Evolutionary conservation across 1,140 invertebrate genomes (phyloP).

Genomic region (Polypedilum vanderplanki): DNA sequence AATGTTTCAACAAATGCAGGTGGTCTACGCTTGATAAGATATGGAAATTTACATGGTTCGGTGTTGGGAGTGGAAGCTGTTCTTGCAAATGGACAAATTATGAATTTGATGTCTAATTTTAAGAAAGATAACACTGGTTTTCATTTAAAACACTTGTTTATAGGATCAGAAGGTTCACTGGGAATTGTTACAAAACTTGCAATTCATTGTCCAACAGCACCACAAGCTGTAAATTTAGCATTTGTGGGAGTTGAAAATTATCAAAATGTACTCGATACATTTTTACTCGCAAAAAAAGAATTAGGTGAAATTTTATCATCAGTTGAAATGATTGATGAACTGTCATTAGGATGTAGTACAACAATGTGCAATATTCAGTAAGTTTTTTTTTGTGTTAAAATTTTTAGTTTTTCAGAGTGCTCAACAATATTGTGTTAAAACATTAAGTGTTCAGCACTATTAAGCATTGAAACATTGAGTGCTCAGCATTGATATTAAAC

Average conservation of each 20-base stretch:
- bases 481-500: too few species aligned
- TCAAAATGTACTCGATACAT: constrained; percentile 67
- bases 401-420: too few species aligned
- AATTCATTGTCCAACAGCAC: constrained; percentile 78
- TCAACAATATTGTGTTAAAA: too few species aligned
- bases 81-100: constrained; percentile 76
- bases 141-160: constrained; percentile 93
- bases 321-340: constrained; percentile 83
- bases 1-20: constrained; percentile 96
- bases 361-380: constrained; percentile 54
- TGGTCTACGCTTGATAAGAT: constrained; percentile 84
- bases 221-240: constrained; percentile 72
- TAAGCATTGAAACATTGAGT: too few species aligned
- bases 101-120: constrained; percentile 77
- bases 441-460: too few species aligned
- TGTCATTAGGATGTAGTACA: constrained; percentile 55
- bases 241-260: constrained; percentile 74
- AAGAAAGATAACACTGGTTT: constrained; percentile 98
- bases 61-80: constrained; percentile 91
- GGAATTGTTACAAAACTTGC: constrained; percentile 90
- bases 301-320: constrained; percentile 88
- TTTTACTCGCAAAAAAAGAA: constrained; percentile 60
- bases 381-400: too few species aligned
- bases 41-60: constrained; percentile 90
- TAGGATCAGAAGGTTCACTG: constrained; percentile 94